Base-by-base conservation (phyloP, 2,113 vertebrate species). In the Progne subis region DNA sequence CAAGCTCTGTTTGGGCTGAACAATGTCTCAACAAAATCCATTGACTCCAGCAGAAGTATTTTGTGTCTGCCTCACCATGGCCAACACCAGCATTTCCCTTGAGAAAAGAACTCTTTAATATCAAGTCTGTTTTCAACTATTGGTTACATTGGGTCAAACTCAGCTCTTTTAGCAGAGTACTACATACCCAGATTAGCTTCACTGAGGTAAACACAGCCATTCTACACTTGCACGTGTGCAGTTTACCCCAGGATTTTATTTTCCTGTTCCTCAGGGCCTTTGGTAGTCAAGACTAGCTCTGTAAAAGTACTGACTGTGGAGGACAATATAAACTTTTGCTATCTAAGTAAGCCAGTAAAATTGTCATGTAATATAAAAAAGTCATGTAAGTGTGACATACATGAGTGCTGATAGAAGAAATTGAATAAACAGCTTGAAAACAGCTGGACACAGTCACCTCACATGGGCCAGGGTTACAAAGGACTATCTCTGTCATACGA, bases 371-470 rank as follows among this genome's bases (percentile, higher is more conserved):
- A 82, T 88, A 95, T 37, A 72, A 95, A 92, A 81, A 94, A 89
- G 56, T 84, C 87, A 93, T 82, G 57, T 77, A 93, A 93, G 82
- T 95, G 94, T 92, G 95, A 97, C 88, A 92, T 83, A 95, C 93
- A 4, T 88, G 90, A 92, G 46, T 82, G 91, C 74, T 79, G 61
- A 91, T 89, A 82, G 11, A 89, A 82, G 82, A 57, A 86, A 64
- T 37, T 86, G 90, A 96, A 96, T 90, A 95, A 95, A 76, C 63
- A 75, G 90, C 87, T 77, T 75, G 92, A 90, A 88, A 95, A 75
- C 32, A 95, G 90, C 93, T 86, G 86, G 92, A 81, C 67, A 53
- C 47, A 47, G 86, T 55, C 90, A 78, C 88, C 86, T 93, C 71
- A 34, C 90, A 41, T 7, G 56, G 93, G 53, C 24, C 67, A 75